Evolutionary conservation across 2,888 invertebrate genomes (phyloP).

Genomic region (Dasysyrphus albostriatus): DNA sequence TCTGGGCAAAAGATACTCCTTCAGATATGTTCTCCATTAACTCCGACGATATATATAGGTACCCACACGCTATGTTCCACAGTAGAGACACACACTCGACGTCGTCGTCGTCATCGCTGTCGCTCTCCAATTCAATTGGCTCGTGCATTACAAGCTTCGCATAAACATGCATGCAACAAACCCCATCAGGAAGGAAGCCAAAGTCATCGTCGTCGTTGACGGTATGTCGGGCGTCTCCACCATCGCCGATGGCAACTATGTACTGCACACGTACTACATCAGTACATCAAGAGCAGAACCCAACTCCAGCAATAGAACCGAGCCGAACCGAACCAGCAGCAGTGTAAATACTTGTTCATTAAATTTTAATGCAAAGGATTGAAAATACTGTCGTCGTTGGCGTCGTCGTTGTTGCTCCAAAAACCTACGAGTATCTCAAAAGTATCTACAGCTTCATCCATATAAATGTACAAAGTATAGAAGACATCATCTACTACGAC

Average conservation of each 20-base stretch:
- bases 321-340: constrained; percentile 14
- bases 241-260: constrained; percentile 17
- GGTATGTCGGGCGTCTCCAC: constrained; percentile 25
- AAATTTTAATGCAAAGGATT: constrained; percentile 72
- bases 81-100: constrained; percentile 33
- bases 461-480: background rate
- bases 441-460: constrained; percentile 37
- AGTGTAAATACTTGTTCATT: constrained; percentile 69
- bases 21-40: constrained; percentile 66
- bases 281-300: background rate
- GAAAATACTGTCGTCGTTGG: constrained; percentile 57
- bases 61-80: constrained; percentile 25
- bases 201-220: constrained; percentile 8
- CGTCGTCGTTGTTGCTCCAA: constrained; percentile 45
- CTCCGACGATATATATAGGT: constrained; percentile 8
- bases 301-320: background rate
- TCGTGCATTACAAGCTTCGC: constrained; percentile 73
- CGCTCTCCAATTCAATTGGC: constrained; percentile 72
- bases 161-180: constrained; percentile 57
- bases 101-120: constrained; percentile 33
- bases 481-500: constrained; percentile 44
- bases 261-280: constrained; percentile 3
- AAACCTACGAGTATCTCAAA: constrained; percentile 23
- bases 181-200: constrained; percentile 46
- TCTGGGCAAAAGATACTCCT: constrained; percentile 43